phyloP scores from a whole-genome alignment of 2,888 invertebrate genomes.

The Caenorhabditis macrosperma region DNA sequence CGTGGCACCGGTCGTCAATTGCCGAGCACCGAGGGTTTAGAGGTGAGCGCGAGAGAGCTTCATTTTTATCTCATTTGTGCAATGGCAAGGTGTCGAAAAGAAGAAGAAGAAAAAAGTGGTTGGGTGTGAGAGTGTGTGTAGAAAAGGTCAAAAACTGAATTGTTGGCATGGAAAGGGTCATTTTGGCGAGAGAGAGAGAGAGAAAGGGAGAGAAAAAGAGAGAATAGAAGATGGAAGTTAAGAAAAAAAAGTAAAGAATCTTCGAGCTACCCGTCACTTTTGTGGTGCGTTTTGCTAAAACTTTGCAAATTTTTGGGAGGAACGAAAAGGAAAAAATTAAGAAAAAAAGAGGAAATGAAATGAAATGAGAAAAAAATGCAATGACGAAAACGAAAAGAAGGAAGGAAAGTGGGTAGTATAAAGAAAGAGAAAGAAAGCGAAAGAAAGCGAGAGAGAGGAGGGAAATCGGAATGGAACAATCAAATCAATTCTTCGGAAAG shows the following conservation, averaged over 20 bases:
- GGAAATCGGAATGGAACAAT: neutral
- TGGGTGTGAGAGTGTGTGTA: neutral
- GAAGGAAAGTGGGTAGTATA: too few relatives aligned
- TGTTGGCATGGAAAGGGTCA: neutral
- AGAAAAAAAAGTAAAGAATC: too few relatives aligned
- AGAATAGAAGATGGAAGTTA: too few relatives aligned
- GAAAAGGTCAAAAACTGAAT: too few relatives aligned
- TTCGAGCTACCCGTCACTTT: too few relatives aligned
- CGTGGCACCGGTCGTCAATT: conserved; percentile 67
- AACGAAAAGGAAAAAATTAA: neutral
- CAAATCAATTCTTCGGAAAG: conserved; percentile 30
- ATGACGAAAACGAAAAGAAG: too few relatives aligned
- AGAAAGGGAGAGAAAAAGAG: too few relatives aligned
- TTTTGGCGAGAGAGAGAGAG: neutral
- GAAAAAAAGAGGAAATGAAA: neutral
- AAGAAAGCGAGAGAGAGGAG: too few relatives aligned
- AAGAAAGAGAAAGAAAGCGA: too few relatives aligned
- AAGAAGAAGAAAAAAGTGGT: neutral
- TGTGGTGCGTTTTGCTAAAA: neutral
- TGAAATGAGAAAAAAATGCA: too few relatives aligned
- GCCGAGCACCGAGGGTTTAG: conserved; percentile 69
- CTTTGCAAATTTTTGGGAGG: too few relatives aligned
- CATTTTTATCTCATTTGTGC: neutral
- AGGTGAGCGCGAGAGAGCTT: conserved; percentile 57
- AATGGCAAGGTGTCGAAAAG: neutral